These are phyloP conservation scores for Gnathonemus echidnorhynchus DNA, from an alignment of 2,113 vertebrate genomes.

Conservation along the genomic window DNA sequence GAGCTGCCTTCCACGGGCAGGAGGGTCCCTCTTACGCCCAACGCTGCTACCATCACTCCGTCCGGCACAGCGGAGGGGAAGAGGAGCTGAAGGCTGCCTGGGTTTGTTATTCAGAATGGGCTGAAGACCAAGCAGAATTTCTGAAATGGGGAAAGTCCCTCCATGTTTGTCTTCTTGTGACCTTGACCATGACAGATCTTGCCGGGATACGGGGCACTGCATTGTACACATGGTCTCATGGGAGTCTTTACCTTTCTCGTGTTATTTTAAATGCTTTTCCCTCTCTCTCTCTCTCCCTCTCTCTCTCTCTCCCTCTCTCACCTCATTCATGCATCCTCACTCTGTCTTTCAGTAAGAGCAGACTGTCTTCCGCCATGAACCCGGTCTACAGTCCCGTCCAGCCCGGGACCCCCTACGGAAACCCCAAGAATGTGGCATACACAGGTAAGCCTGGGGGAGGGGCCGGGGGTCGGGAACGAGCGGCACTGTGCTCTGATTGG, in stretches of 20 bases:
- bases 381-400: conserved; percentile 98
- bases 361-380: conserved; percentile 88
- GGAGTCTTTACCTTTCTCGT: neutral
- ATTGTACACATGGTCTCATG: neutral
- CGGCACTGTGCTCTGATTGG: neutral
- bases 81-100: neutral
- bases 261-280: conserved; percentile 8
- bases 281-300: neutral
- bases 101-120: neutral
- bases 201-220: neutral
- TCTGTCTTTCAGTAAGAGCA: conserved; percentile 70
- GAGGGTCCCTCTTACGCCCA: neutral
- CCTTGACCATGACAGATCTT: neutral
- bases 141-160: neutral
- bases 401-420: conserved; percentile 91
- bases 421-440: conserved; percentile 96
- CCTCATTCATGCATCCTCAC: conserved; percentile 26
- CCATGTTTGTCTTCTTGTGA: neutral
- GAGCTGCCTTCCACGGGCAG: neutral
- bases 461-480: neutral
- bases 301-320: conserved; percentile 1
- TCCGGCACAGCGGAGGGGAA: neutral
- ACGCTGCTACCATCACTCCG: neutral
- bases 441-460: conserved; percentile 66
- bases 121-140: neutral